Conservation (phyloP, 2,113 vertebrate species). For the Ammodytes marinus region DNA sequence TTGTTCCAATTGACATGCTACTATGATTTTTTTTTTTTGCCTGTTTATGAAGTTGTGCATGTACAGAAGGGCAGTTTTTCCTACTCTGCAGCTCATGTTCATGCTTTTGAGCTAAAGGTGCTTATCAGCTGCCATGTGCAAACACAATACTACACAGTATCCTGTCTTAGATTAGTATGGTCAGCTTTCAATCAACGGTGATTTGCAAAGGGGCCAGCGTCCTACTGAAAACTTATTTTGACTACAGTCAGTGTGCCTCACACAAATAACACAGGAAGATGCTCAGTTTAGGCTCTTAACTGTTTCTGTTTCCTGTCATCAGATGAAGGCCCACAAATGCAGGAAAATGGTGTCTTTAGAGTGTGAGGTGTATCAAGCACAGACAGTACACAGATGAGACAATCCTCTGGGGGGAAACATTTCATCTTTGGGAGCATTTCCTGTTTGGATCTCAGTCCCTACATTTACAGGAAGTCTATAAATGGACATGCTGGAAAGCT, state of each 20-base stretch:
- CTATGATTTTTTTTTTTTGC: slow-evolving; percentile 14
- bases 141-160: slow-evolving; percentile 26
- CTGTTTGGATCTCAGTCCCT: slow-evolving; percentile 51
- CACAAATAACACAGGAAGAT: not conserved
- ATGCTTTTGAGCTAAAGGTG: slow-evolving; percentile 8
- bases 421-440: slow-evolving; percentile 46
- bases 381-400: slow-evolving; percentile 18
- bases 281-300: not conserved
- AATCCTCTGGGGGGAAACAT: slow-evolving; percentile 4
- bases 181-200: not conserved
- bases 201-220: slow-evolving; percentile 28
- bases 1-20: slow-evolving; percentile 16
- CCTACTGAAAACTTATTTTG: slow-evolving; percentile 4
- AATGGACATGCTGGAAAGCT: slow-evolving; percentile 34
- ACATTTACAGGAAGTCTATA: slow-evolving; percentile 52
- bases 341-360: slow-evolving; percentile 3
- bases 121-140: slow-evolving; percentile 38
- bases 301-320: slow-evolving; percentile 17
- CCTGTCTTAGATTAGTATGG: slow-evolving; percentile 25
- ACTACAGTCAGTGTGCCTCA: slow-evolving; percentile 8
- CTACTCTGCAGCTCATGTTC: not conserved
- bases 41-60: slow-evolving; percentile 1
- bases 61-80: slow-evolving; percentile 16
- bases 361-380: slow-evolving; percentile 1
- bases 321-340: not conserved